Evolutionary conservation across 2,888 invertebrate species (phyloP), one percentile per base, ranked within the genome.

Genomic region (Cataglyphis rosenhaueri): DNA sequence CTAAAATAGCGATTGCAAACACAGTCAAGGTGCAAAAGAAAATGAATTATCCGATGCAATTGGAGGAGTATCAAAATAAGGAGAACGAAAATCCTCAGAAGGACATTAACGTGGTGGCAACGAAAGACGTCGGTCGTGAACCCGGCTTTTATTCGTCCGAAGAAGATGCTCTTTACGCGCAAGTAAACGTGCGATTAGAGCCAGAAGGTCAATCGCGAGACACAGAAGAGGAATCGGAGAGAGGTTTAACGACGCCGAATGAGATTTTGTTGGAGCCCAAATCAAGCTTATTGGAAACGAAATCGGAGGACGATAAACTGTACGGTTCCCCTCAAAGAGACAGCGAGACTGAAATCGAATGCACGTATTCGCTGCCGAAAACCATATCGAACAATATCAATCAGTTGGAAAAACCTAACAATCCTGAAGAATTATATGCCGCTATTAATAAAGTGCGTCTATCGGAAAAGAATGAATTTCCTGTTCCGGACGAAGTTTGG

Each of bases 21-120:
- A 88, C 91, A 4, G 88, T 92, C 59, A 93, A 92, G 62, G 73
- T 87, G 15, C 86, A 87, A 5, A 71, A 78, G 12, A 84, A 82
- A 12, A 44, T 76, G n/a, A 92, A 90, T 65, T 91, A 91, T 68
- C 89, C 92, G 65, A 95, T 95, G 89, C 95, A 94, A 57, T 91
- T 95, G 68, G 96, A 96, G 91, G 95, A 95, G 71, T 96, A 95
- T 88, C 96, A 96, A 91, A 97, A 97, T 92, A 97, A 97, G 91
- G 97, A 97, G 92, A 97, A 97, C 92, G 96, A 97, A 90, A 96
- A 96, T 91, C 96, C 97, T 0, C 88, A 94, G 92, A 90, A 95
- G 84, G 91, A 92, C 0, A 10, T 68, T 0, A 87, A 85, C 38
- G 61, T 71, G 3, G 64, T 66, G 4, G 52, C 87, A 48, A 38